Evolutionary conservation across 1,140 invertebrate species (phyloP).

Genomic region (Neodiprion fabricii): DNA sequence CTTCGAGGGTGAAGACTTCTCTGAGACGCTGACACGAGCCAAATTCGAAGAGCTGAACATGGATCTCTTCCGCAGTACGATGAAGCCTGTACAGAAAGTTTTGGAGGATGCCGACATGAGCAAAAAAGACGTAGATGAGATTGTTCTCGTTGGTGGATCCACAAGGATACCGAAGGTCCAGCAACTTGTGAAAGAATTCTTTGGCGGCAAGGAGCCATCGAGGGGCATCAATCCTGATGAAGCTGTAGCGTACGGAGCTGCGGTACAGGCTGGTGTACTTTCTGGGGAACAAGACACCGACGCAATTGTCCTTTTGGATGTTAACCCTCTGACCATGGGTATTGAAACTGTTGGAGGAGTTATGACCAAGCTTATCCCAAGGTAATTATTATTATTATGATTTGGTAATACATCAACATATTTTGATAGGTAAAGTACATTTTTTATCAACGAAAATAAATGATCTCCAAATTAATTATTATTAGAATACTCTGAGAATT

Average conservation of each 20-base stretch:
- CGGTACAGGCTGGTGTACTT: slow-evolving; percentile 95
- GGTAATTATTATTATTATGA: slow-evolving; percentile 30
- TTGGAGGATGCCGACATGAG: slow-evolving; percentile 99
- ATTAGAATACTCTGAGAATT: background rate
- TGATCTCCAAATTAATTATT: slow-evolving; percentile 4
- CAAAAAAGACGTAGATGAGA: slow-evolving; percentile 98
- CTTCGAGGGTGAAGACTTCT: slow-evolving; percentile 99
- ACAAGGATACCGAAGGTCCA: slow-evolving; percentile 99
- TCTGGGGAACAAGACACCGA: slow-evolving; percentile 93
- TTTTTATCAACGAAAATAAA: background rate
- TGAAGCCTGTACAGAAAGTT: slow-evolving; percentile 98
- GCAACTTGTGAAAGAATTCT: slow-evolving; percentile 98
- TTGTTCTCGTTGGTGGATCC: slow-evolving; percentile 98
- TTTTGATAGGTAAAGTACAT: background rate
- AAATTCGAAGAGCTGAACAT: slow-evolving; percentile 99
- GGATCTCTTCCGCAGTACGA: slow-evolving; percentile 97
- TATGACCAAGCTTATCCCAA: slow-evolving; percentile 98
- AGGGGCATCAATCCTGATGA: slow-evolving; percentile 99
- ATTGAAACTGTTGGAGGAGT: slow-evolving; percentile 99
- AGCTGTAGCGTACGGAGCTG: slow-evolving; percentile 97
- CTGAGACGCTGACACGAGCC: slow-evolving; percentile 97
- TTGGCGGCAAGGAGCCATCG: slow-evolving; percentile 96
- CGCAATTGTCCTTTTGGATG: slow-evolving; percentile 96
- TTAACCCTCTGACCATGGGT: slow-evolving; percentile 98
- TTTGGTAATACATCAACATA: background rate